Conservation (phyloP, 2,888 invertebrate genomes). For the Folsomia candida region DNA sequence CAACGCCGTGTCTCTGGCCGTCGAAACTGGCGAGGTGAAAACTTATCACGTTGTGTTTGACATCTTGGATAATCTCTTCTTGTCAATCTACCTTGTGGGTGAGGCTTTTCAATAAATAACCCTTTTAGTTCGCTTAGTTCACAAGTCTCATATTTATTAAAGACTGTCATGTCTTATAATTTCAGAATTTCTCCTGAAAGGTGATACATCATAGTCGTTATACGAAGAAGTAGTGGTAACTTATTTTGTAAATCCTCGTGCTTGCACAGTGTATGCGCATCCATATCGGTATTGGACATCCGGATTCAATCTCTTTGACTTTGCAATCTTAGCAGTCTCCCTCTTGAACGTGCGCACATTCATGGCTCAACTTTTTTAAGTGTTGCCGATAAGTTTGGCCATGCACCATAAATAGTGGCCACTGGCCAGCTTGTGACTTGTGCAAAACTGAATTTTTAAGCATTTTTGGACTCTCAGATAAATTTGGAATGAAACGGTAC, state of each 20-base stretch:
- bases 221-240: not conserved
- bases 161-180: no score
- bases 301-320: constrained; percentile 48
- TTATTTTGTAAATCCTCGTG: not conserved
- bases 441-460: no score
- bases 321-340: constrained; percentile 39
- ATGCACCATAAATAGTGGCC: no score
- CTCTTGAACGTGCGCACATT: constrained; percentile 34
- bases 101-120: not conserved
- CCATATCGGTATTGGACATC: constrained; percentile 43
- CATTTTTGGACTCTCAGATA: no score
- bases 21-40: constrained; percentile 33
- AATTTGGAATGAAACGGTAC: no score
- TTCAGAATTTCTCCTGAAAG: constrained; percentile 27
- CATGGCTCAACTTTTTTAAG: not conserved
- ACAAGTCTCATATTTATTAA: not conserved
- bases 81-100: constrained; percentile 21
- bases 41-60: constrained; percentile 26
- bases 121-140: not conserved
- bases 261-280: constrained; percentile 43
- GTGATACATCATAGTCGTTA: constrained; percentile 4
- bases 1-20: constrained; percentile 43
- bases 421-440: no score
- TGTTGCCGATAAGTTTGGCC: constrained; percentile 7
- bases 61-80: constrained; percentile 32